Evolutionary conservation across 2,797 vertebrate species (phyloP), one percentile per base, ranked within the genome.

Genomic region (Cynodonichthys magdalenae): DNA sequence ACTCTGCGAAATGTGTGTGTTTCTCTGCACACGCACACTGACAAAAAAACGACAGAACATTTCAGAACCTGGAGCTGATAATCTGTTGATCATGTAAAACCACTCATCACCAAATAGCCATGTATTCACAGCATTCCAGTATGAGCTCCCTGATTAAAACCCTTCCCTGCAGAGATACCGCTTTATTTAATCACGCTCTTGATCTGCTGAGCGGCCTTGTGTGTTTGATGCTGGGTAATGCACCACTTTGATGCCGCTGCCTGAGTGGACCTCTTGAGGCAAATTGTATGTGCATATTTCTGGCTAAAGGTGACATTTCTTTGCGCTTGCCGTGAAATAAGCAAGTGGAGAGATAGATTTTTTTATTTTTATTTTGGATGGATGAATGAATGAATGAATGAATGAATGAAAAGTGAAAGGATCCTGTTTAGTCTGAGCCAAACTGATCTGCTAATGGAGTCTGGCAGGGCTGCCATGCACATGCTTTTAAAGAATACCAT

Each of bases 271-370:
- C 90, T 88, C 83, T 76, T 75, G 76, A 85, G 80, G 71, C 59
- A 81, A 89, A 90, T 90, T 85, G 10, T 1, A 91, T 90, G 90
- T 84, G 87, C 90, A 90, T 90, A 87, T 90, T 82, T 86, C 77
- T 29, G 9, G 18, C 73, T 58, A 89, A 90, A 90, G 89, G 90
- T 90, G 90, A 89, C 87, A 88, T 89, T 83, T 87, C 74, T 75
- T 78, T 31, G 80, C 79, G 64, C 6, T 39, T 62, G 44, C 59
- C 9, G 65, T 47, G 57, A 78, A 80, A 77, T 61, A 64, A 77
- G 68, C 7, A 48, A 69, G 39, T 5, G 53, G 69, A 63, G 67
- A 36, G 10, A 10, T 10, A 10, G 5, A 9, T 45, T 18, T 76
- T 72, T 74, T 69, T 54, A 75, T 6, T 1, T 70, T 74, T 69